Evolutionary conservation across 2,888 invertebrate species (phyloP).

Genomic region (Myopa tessellatipennis): DNA sequence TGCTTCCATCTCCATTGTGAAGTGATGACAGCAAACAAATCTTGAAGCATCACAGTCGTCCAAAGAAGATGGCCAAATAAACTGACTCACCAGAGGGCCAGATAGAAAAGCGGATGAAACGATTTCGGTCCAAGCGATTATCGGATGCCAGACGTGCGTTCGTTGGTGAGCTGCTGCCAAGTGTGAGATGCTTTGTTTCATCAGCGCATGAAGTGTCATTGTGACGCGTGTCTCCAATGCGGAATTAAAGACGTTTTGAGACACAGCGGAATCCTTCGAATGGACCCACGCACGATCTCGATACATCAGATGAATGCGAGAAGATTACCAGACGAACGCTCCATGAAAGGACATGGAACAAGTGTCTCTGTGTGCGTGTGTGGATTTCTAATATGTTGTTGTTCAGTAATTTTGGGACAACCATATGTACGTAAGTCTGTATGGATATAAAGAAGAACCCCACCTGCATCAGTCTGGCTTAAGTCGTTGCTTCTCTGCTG

Average conservation of each 20-base stretch:
- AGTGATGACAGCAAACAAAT: constrained; percentile 37
- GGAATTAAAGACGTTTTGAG: background rate
- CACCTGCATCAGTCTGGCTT: background rate
- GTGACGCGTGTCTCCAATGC: constrained; percentile 16
- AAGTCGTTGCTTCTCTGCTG: background rate
- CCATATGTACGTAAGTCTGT: background rate
- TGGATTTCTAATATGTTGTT: background rate
- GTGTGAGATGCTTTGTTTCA: background rate
- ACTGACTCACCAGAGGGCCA: background rate
- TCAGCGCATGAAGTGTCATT: background rate
- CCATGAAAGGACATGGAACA: background rate
- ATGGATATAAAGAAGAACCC: background rate
- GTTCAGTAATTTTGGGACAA: background rate
- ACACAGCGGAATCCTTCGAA: background rate
- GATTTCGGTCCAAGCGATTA: constrained; percentile 16
- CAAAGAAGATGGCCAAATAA: too few species aligned
- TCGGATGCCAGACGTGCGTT: constrained; percentile 40
- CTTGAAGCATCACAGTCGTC: background rate
- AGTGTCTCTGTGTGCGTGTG: background rate
- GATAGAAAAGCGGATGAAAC: constrained; percentile 32
- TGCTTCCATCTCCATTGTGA: background rate
- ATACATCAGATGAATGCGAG: too few species aligned
- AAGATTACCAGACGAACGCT: too few species aligned
- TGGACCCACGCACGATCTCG: background rate
- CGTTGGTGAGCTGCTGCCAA: background rate